phyloP scores from a whole-genome alignment of 2,888 invertebrate genomes.

The Mesodorylaimus sp. region DNA sequence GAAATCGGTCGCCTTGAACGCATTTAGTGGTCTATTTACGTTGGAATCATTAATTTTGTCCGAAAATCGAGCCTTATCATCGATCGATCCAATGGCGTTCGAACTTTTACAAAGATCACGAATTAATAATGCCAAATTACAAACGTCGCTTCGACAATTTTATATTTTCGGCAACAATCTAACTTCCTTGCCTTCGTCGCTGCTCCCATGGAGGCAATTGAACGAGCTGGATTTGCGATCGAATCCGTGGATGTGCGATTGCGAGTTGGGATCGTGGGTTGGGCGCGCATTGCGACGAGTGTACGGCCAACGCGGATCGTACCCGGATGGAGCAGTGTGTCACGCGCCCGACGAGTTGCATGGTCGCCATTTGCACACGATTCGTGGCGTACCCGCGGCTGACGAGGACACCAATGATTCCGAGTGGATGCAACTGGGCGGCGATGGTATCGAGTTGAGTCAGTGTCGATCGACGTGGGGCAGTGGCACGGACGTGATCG shows the following conservation, averaged over 20 bases:
- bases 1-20: constrained; percentile 6
- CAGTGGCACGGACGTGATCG: background rate
- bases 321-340: background rate
- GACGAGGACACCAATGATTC: too few species aligned
- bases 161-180: constrained; percentile 7
- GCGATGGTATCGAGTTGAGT: too few species aligned
- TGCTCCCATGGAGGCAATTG: constrained; percentile 7
- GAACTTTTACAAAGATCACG: constrained; percentile 1
- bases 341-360: background rate
- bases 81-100: constrained; percentile 7
- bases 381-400: too few species aligned
- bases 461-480: too few species aligned
- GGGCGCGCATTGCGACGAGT: background rate
- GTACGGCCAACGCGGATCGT: background rate
- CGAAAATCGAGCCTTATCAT: constrained; percentile 5
- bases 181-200: background rate
- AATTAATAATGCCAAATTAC: background rate
- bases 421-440: too few species aligned
- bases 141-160: background rate
- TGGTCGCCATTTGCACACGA: background rate
- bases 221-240: background rate
- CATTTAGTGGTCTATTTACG: constrained; percentile 10
- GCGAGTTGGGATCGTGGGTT: constrained; percentile 1
- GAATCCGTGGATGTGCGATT: constrained; percentile 12
- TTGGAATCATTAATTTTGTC: constrained; percentile 5